Evolutionary conservation across 2,888 invertebrate species (phyloP), one percentile per base, ranked within the genome.

Genomic region (Xestia rhomboidea): DNA sequence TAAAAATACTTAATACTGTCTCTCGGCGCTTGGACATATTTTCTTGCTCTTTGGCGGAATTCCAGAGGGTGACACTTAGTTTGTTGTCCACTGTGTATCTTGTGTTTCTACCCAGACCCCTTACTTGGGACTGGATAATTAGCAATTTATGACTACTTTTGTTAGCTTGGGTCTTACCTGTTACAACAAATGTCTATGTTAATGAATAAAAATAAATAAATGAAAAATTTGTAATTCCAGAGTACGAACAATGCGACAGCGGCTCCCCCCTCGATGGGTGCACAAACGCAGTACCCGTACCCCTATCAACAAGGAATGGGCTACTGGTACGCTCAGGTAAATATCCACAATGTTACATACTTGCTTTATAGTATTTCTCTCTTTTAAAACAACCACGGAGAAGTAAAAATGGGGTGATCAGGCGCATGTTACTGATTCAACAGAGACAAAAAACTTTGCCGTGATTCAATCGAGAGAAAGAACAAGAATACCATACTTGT

Each of bases 291-390:
- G 92, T 99, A 99, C 93, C 98, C 98, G 2, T 99, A 99, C 93
- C 98, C 98, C 68, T 99, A 99, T 93, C 98, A 98, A 87, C 98
- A 98, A 94, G 98, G 98, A 93, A 98, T 98, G 98, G 97, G 98
- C 86, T 99, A 99, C 94, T 99, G 99, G 99, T 99, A 99, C 95
- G 98, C 98, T 76, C 98, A 98, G 96, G 98, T 97, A 95, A 97
- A 97, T 91, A 91, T 77, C 38, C 54, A 51, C 10, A n/a, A 24
- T 4, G n/a, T 49, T 21, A 30, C 24, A 57, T 54, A 77, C 8
- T 67, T n/a, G 13, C 24, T 68, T 30, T 57, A 7, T 10, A 27
- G 34, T 54, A 13, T 10, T n/a, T 27, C 44, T 76, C 1, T 54
- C 10, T 51, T 13, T 18, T 4, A 30, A 77, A 30, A 34, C 34